Evolutionary conservation across 2,797 vertebrate species (phyloP), one percentile per base, ranked within the genome.

Genomic region (Hozukius guyotensis): DNA sequence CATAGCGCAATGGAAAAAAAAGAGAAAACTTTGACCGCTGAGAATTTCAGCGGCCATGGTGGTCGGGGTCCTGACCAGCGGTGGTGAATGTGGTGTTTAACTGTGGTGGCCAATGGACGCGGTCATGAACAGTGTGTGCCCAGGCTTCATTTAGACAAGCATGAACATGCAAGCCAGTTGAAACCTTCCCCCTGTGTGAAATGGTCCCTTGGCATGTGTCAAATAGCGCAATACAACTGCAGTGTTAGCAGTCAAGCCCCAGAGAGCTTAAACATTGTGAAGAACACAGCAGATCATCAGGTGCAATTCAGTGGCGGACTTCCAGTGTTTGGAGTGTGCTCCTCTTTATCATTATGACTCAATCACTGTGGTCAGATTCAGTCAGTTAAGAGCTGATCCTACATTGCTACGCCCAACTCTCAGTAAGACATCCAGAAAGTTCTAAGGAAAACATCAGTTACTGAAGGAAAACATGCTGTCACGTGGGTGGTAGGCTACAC

Each of bases 61-160:
- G 93, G 90, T 91, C 55, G 77, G 80, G 74, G 85, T 78, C 79
- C 82, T 88, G 86, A 91, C 92, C 91, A 87, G 82, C 34, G 7
- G 55, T 76, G 92, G 92, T 92, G 83, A 89, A 14, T 77, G 88
- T 88, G 91, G 91, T 89, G 83, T 91, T 91, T 85, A 63, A 85
- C 78, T 87, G 90, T 76, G 87, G 78, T 71, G 87, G 75, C 82
- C 87, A 86, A 77, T 81, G 82, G 84, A 89, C 80, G 34, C 42
- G 75, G 86, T 89, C 82, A 83, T 66, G 85, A 90, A 80, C 82
- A 80, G 68, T 77, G 79, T 82, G 67, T 86, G 88, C 85, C 63
- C 74, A 63, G 71, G 75, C 75, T 76, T 85, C 85, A 80, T 80
- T 89, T 81, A 75, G 81, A 77, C 66, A 64, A 80, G 70, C 73